Conservation (phyloP, 2,113 vertebrate genomes). For the Platichthys flesus region DNA sequence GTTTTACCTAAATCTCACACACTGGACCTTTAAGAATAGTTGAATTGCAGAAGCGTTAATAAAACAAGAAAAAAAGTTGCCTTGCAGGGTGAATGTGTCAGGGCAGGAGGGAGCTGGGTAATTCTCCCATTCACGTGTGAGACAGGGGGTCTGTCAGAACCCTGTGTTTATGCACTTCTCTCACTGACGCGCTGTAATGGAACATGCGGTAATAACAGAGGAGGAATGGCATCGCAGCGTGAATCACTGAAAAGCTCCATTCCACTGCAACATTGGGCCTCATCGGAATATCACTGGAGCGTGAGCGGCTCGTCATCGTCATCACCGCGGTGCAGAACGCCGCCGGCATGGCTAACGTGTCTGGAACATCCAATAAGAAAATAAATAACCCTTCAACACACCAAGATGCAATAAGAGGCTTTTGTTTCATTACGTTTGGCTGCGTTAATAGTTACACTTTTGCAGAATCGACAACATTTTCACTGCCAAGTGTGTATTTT, state of each 20-base stretch:
- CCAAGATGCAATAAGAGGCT: constrained; percentile 16
- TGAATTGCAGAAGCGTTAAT: not conserved
- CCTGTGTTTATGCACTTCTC: constrained; percentile 76
- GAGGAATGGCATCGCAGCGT: constrained; percentile 67
- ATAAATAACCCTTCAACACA: constrained; percentile 9
- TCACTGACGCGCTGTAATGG: constrained; percentile 72
- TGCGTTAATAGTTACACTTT: constrained; percentile 2
- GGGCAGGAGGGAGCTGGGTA: constrained; percentile 45
- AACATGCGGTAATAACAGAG: constrained; percentile 79
- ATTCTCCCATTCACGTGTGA: constrained; percentile 64
- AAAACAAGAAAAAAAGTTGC: constrained; percentile 34
- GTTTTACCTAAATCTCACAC: too few species aligned
- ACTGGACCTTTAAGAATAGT: not conserved
- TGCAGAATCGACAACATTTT: constrained; percentile 11
- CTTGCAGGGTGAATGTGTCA: constrained; percentile 33
- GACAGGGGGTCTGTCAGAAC: constrained; percentile 67
- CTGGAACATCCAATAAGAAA: not conserved
- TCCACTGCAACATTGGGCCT: constrained; percentile 53
- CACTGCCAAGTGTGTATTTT: constrained; percentile 7
- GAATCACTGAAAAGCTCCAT: constrained; percentile 67
- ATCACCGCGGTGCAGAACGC: not conserved
- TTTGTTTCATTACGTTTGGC: constrained; percentile 38
- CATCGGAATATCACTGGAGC: constrained; percentile 66
- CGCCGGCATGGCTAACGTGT: not conserved
- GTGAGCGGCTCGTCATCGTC: constrained; percentile 37